Base-by-base conservation (phyloP, 2,888 invertebrate species). In the Ceriagrion tenellum region DNA sequence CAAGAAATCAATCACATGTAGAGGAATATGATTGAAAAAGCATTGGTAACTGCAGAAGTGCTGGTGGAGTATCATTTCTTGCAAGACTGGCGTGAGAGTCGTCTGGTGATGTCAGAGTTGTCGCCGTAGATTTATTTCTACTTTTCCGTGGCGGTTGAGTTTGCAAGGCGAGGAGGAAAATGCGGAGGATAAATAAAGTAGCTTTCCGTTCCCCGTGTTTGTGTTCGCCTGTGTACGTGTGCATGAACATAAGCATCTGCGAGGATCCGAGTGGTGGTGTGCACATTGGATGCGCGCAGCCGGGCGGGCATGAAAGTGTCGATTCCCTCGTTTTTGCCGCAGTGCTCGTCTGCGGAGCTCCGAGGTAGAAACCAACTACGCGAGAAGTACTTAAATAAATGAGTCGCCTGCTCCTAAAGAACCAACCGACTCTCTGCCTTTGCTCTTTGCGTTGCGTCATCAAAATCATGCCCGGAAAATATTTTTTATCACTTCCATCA, bases 291-390 rank as follows among this genome's bases (percentile, higher is more conserved):
- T 26, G 81, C 35, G 16, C 81, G 13, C 35, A 47, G 47, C 47
- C 47, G 47, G 47, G 47, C 47, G 13, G 81, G 12, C 81, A 18
- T 26, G 18, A 8, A 35, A 81, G 81, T 35, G 81, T 35, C 35
- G 81, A 81, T 81, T 81, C 81, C 81, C 81, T 81, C 81, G 12
- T 81, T 81, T 81, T 81, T 81, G 35, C 81, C 81, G 81, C 81
- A 81, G 81, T 81, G 81, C 30, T 18, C 81, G n/a, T 81, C 30
- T 35, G 81, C 30, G 12, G 30, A 81, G 81, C 16, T 81, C 12
- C 16, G 30, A 35, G 35, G 3, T 30, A 74, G 74, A 47, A 81
- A 81, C 35, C 81, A 81, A 81, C 30, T 35, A 81, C 81, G 30
- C 30, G 81, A 35, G 18, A 35, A 81, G 81, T 81, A 81, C 81